These are phyloP conservation scores for Sphinx pinastri DNA, from an alignment of 2,888 invertebrate species.

Conservation along the genomic window DNA sequence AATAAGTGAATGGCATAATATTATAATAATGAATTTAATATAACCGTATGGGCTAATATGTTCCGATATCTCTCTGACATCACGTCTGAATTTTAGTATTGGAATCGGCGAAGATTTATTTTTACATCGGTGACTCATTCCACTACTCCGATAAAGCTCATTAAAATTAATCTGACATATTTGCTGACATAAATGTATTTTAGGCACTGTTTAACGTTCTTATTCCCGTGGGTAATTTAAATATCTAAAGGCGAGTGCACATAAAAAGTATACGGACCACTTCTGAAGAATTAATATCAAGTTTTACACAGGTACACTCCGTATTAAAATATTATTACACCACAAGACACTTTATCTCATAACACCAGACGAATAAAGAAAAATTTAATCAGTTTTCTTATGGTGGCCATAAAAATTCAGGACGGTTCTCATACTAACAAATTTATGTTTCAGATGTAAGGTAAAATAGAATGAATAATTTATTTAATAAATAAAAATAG, in stretches of 20 bases:
- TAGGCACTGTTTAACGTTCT: no score
- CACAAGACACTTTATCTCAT: constrained; percentile 54
- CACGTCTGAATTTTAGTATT: no score
- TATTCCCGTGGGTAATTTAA: background rate
- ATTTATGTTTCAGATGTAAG: constrained; percentile 14
- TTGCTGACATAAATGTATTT: no score
- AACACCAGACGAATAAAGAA: constrained; percentile 61
- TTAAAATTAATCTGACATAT: no score
- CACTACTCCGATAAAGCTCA: no score
- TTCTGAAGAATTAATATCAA: constrained; percentile 12
- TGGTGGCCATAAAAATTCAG: constrained; percentile 43
- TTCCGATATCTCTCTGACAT: no score
- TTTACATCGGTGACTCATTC: no score
- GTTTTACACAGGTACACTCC: constrained; percentile 29
- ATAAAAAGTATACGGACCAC: background rate
- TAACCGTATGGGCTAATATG: no score
- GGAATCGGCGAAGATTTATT: no score
- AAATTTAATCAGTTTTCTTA: constrained; percentile 61
- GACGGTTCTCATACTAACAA: constrained; percentile 17
- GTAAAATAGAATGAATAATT: background rate
- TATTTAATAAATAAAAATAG: background rate
- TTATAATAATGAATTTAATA: no score
- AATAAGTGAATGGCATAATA: no score
- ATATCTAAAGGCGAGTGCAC: constrained; percentile 4
- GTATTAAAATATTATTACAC: constrained; percentile 56